A percentile compares a stretch with the other conserved stretches of the same genome.
Evolutionary conservation across 2,113 vertebrate species (phyloP).

Genomic region (Equus przewalskii): DNA sequence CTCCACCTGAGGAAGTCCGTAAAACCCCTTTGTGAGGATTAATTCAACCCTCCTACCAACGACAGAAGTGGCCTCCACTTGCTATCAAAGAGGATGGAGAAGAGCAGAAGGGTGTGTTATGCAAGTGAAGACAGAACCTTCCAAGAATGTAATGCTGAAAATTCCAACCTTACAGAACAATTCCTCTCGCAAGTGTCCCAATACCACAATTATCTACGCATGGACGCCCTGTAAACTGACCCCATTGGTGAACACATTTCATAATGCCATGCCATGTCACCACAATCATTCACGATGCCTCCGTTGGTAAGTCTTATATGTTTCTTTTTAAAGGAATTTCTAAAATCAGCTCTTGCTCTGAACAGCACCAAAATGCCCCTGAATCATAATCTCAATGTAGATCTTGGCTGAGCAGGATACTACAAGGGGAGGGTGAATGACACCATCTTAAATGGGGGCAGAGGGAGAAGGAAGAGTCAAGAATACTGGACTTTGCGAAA

Average conservation of each 20-base stretch:
- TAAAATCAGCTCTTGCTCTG: constrained; percentile 64
- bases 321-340: constrained; percentile 54
- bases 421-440: background rate
- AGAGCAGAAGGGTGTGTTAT: background rate
- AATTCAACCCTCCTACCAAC: background rate
- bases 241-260: background rate
- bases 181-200: background rate
- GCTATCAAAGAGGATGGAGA: background rate
- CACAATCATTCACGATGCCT: background rate
- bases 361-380: constrained; percentile 73
- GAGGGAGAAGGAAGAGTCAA: constrained; percentile 42
- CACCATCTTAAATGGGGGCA: background rate
- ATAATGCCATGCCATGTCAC: background rate
- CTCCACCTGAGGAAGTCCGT: constrained; percentile 20
- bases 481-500: background rate
- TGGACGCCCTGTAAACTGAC: background rate
- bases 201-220: background rate
- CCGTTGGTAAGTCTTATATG: background rate
- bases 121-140: background rate
- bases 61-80: background rate
- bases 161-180: background rate
- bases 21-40: background rate
- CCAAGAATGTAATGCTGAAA: background rate
- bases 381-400: background rate
- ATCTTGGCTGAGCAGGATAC: constrained; percentile 56